These are phyloP conservation scores for Arion vulgaris DNA, from an alignment of 1,140 invertebrate genomes.

Conservation along the genomic window DNA sequence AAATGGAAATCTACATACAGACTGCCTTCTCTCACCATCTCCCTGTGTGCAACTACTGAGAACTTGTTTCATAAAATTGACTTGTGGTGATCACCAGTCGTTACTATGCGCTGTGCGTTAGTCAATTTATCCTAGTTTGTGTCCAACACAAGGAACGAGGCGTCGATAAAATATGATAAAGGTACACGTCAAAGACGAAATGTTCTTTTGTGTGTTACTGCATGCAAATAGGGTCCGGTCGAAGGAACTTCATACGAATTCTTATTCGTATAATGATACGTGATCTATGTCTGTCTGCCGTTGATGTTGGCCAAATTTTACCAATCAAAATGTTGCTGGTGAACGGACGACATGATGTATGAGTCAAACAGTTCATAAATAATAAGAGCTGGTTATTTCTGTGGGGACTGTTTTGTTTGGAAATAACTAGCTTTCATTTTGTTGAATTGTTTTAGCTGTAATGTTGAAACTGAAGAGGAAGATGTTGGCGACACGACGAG, in stretches of 20 bases:
- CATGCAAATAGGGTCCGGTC: conserved; percentile 11
- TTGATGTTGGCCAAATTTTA: conserved; percentile 16
- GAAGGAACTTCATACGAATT: conserved; percentile 6
- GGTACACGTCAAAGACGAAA: background rate
- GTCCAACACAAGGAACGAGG: background rate
- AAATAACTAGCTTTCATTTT: background rate
- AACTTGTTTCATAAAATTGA: background rate
- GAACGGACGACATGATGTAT: background rate
- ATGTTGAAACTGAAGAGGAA: no score
- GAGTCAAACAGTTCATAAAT: conserved; percentile 12
- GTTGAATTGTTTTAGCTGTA: background rate
- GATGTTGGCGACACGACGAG: no score
- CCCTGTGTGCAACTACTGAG: background rate
- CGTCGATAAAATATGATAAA: conserved; percentile 17
- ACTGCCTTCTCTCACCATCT: no score
- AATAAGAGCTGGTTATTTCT: background rate
- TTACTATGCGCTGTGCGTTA: background rate
- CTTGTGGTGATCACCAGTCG: background rate
- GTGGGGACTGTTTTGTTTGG: background rate
- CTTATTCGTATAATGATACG: conserved; percentile 18
- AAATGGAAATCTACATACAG: no score
- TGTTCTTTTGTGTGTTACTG: conserved; percentile 15
- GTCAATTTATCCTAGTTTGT: conserved; percentile 11
- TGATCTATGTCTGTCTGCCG: conserved; percentile 28
- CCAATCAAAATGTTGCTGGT: conserved; percentile 1